A percentile compares a stretch with the other conserved stretches of the same genome.
phyloP scores from a whole-genome alignment of 2,888 invertebrate species.

The Tachina grossa region DNA sequence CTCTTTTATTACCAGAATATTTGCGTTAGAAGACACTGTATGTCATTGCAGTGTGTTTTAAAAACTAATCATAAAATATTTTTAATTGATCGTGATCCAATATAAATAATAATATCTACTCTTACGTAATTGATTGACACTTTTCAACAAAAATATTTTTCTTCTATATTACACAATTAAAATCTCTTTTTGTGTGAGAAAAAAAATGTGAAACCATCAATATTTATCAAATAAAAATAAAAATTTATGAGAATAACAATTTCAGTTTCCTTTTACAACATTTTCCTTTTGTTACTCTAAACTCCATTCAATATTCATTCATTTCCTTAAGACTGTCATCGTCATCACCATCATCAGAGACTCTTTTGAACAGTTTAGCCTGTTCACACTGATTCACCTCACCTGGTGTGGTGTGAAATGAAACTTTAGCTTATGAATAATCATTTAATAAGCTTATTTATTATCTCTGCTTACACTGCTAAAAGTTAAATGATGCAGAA shows the following conservation, averaged over 20 bases:
- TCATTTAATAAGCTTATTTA: conserved; percentile 70
- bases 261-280: conserved; percentile 11
- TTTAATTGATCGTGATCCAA: too few species aligned
- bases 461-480: conserved; percentile 54
- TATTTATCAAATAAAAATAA: background rate
- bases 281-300: conserved; percentile 8
- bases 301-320: conserved; percentile 29
- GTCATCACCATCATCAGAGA: background rate
- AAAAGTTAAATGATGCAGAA: conserved; percentile 67
- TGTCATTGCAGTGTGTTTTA: too few species aligned
- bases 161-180: too few species aligned
- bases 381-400: conserved; percentile 37
- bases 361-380: conserved; percentile 32
- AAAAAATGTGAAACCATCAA: background rate
- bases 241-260: background rate
- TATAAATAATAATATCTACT: too few species aligned
- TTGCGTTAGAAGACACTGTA: too few species aligned
- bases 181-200: background rate
- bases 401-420: conserved; percentile 45
- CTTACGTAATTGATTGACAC: too few species aligned
- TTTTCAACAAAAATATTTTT: too few species aligned
- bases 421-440: conserved; percentile 63
- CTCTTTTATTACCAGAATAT: too few species aligned
- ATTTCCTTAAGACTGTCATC: conserved; percentile 61
- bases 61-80: too few species aligned